phyloP scores from a whole-genome alignment of 2,888 invertebrate genomes.

The Cosmorhoe ocellata region DNA sequence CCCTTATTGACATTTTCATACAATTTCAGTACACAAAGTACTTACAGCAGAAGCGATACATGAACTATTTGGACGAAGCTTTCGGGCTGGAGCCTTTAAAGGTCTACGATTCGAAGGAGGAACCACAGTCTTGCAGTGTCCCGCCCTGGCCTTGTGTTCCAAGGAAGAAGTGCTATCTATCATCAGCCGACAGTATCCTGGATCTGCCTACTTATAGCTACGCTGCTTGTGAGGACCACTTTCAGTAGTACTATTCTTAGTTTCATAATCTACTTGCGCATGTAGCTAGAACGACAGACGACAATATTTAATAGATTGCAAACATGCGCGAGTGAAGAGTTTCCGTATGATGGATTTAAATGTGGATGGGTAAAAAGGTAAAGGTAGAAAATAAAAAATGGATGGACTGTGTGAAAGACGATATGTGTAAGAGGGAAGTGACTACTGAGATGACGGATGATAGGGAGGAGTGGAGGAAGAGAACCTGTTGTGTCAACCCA shows the following conservation, averaged over 20 bases:
- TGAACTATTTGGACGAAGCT: slow-evolving; percentile 54
- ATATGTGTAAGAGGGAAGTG: too few species aligned
- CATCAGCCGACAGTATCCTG: slow-evolving; percentile 65
- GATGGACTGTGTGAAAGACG: too few species aligned
- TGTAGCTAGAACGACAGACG: too few species aligned
- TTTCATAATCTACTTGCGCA: too few species aligned
- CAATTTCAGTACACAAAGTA: slow-evolving; percentile 51
- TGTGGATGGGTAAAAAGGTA: too few species aligned
- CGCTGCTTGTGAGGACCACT: slow-evolving; percentile 54
- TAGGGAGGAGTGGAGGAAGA: too few species aligned
- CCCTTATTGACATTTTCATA: not conserved
- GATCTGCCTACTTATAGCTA: slow-evolving; percentile 66
- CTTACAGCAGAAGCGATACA: slow-evolving; percentile 54
- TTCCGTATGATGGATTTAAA: too few species aligned
- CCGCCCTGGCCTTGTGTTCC: slow-evolving; percentile 69
- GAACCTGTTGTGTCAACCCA: too few species aligned
- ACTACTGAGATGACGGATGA: too few species aligned
- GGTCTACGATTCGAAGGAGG: slow-evolving; percentile 12
- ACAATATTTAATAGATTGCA: too few species aligned
- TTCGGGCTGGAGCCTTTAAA: slow-evolving; percentile 52
- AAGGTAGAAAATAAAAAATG: too few species aligned
- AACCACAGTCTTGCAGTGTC: slow-evolving; percentile 25
- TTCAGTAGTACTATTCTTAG: not conserved
- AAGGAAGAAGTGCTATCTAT: slow-evolving; percentile 52
- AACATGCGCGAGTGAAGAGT: too few species aligned